Evolutionary conservation across 2,113 vertebrate species (phyloP), one percentile per base, ranked within the genome.

Genomic region (Buteo buteo): DNA sequence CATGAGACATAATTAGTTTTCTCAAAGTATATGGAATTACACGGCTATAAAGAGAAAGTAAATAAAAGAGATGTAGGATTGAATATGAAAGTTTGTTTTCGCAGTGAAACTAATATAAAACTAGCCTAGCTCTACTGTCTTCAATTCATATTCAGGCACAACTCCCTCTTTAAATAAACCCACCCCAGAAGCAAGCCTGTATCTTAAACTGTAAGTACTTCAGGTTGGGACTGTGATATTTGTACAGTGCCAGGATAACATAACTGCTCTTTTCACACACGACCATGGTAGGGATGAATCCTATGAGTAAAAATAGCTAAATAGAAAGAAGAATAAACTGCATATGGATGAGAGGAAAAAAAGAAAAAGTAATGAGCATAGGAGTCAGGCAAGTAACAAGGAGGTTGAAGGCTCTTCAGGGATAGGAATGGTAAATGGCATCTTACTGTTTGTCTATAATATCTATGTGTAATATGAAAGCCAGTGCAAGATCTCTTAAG

Each of bases 341-440:
- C 52, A 71, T 82, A 87, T 59, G 52, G 52, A 91, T 89, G 77
- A 92, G 59, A 91, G n/a, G 26, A 8, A 31, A 54, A 73, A 82
- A 55, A 71, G 25, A 42, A 91, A 79, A 95, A 64, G 47, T 73
- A 93, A 78, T 61, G 36, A 82, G 47, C 44, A 13, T 38, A 90
- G 65, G 47, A 82, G 40, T 84, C 44, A 74, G 80, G 61, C 47
- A 93, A n/a, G 86, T 91, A 88, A 55, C 44, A 93, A 79, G 86
- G 91, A 96, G 67, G 83, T 52, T 95, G 93, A 93, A 85, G 42
- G 57, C 29, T 86, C 95, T 93, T 93, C 52, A 79, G 94, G 86
- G 94, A 94, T 7, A 49, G n/a, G 36, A 89, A 93, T 64, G 55
- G 95, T 91, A 97, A 97, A 96, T 92, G 86, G 64, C 89, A 91